Evolutionary conservation across 2,888 invertebrate species (phyloP).

Genomic region (Drosophila acutilabella): DNA sequence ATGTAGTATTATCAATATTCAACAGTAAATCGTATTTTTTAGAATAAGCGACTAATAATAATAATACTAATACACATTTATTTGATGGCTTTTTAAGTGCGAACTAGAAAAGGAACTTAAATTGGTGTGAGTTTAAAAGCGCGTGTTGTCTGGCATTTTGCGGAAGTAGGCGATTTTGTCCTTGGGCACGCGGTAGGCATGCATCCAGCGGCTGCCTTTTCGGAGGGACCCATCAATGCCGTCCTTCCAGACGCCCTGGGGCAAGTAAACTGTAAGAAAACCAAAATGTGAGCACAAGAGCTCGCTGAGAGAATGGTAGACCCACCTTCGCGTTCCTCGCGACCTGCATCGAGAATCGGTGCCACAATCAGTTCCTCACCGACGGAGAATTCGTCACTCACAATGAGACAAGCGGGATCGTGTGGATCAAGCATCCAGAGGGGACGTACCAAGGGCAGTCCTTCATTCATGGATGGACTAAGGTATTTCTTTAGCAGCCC

Average conservation of each 20-base stretch:
- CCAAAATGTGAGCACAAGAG: background rate
- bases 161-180: conserved; percentile 93
- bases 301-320: background rate
- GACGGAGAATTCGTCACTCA: conserved; percentile 94
- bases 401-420: conserved; percentile 91
- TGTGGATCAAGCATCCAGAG: conserved; percentile 95
- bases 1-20: conserved; percentile 37
- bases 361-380: conserved; percentile 96
- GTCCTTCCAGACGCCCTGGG: conserved; percentile 96
- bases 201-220: conserved; percentile 96
- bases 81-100: conserved; percentile 7
- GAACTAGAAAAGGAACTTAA: background rate
- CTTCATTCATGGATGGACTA: conserved; percentile 91
- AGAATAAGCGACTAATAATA: conserved; percentile 23
- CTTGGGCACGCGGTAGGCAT: conserved; percentile 92
- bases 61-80: conserved; percentile 35
- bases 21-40: conserved; percentile 18
- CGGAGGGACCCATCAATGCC: conserved; percentile 94
- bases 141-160: conserved; percentile 93
- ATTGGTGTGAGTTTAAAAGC: conserved; percentile 86
- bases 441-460: conserved; percentile 93
- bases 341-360: conserved; percentile 90
- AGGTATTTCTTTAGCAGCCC: conserved; percentile 91
- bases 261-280: conserved; percentile 89
- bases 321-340: conserved; percentile 89